Percentiles rank a stretch among this genome's conserved stretches.
These are phyloP conservation scores for Gallirallus australis DNA, from an alignment of 2,797 vertebrate genomes.

Conservation along the genomic window DNA sequence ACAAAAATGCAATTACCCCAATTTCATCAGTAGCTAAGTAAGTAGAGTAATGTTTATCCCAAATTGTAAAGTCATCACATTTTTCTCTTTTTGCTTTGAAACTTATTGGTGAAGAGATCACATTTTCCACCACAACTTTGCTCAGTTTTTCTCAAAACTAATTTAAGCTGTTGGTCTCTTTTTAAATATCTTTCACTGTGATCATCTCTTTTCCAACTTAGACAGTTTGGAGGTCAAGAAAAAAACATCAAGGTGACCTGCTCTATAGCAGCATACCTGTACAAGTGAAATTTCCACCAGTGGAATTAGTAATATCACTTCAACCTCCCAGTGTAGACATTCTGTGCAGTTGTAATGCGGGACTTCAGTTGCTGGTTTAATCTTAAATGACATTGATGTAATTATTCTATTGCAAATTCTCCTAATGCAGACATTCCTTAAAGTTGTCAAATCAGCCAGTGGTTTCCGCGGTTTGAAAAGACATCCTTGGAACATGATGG, in stretches of 20 bases:
- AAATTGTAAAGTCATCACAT: neutral
- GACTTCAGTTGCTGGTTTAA: neutral
- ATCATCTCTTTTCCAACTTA: constrained; percentile 17
- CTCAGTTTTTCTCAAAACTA: neutral
- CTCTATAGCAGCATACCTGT: neutral
- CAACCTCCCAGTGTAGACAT: neutral
- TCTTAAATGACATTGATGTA: neutral
- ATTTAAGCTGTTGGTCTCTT: constrained; percentile 15
- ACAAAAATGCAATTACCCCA: neutral
- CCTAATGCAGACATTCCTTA: neutral
- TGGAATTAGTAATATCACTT: neutral
- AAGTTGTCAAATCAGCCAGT: neutral
- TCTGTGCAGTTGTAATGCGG: neutral
- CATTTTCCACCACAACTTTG: neutral
- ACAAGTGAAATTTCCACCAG: neutral
- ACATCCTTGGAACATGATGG: neutral
- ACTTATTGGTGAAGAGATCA: neutral
- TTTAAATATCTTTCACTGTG: constrained; percentile 47
- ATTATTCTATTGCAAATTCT: neutral
- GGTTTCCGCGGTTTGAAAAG: neutral
- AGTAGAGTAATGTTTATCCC: neutral
- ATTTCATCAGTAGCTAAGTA: neutral
- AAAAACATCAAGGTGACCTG: neutral
- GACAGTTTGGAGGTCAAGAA: constrained; percentile 2
- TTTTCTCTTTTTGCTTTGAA: neutral